Base-by-base conservation (phyloP, 2,888 invertebrate genomes). In the Papilio elwesi region DNA sequence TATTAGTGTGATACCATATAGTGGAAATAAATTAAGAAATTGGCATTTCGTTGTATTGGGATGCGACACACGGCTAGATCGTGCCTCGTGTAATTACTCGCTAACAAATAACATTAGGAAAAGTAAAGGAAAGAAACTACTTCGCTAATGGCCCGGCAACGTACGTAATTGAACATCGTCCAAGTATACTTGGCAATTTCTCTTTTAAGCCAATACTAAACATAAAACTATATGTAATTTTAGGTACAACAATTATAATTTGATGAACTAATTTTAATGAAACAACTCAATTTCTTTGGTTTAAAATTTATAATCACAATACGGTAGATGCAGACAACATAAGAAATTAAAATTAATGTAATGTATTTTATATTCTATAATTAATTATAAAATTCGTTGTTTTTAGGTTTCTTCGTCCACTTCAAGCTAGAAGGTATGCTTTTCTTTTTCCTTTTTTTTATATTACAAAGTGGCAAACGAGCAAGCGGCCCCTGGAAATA, bases 381-480 rank as follows among this genome's bases (percentile, higher is more conserved):
- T 26, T 26, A 26, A 26, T 26, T 26, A 26, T 26, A 26, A 26
- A 26, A 26, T 26, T 26, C 2, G 26, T 2, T 26, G 26, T 26
- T 26, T 26, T 26, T 26, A 26, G 26, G 26, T 26, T 26, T 26
- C 26, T 51, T 51, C 6, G 0, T 51, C 13, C 9, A 59, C 8
- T 8, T 68, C 51, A 75, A 75, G 71, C 63, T 16, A 68, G 62
- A 36, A 53, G 47, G 36, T 74, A 62, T 62, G 74, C 59, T 75
- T 57, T 36, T 65, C 73, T 72, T 62, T 49, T 26, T 73, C 81
- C n/a, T n/a, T n/a, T n/a, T n/a, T n/a, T n/a, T n/a, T n/a, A n/a
- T n/a, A n/a, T n/a, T n/a, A n/a, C n/a, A n/a, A n/a, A n/a, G n/a
- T n/a, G n/a, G n/a, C n/a, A n/a, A n/a, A n/a, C n/a, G n/a, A n/a